Percentiles rank a stretch among this genome's conserved stretches.
phyloP scores from a whole-genome alignment of 2,113 vertebrate genomes.

The Gallinago paraguaiae region DNA sequence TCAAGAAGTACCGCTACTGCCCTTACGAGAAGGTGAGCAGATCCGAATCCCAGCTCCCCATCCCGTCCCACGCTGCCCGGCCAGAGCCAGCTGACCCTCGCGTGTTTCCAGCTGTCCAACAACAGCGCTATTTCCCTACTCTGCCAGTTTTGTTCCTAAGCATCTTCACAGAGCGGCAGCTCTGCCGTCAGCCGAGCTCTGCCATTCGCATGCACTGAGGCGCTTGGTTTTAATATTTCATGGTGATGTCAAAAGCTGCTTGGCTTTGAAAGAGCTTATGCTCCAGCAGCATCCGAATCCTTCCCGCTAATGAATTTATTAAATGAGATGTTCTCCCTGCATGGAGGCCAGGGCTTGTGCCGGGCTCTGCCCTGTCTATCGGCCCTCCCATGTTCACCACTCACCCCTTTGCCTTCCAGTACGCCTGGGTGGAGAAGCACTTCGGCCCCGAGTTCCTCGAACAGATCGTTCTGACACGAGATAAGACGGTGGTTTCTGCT shows the following conservation, averaged over 20 bases:
- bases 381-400: neutral
- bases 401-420: slow-evolving; percentile 71
- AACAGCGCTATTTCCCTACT: neutral
- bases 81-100: neutral
- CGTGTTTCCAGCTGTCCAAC: neutral
- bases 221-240: neutral
- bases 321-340: neutral
- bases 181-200: rapidly evolving
- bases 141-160: neutral
- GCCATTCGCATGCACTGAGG: neutral
- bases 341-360: neutral
- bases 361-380: neutral
- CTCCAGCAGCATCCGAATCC: neutral
- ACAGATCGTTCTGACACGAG: slow-evolving; percentile 89
- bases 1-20: slow-evolving; percentile 89
- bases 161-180: neutral
- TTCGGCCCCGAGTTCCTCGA: slow-evolving; percentile 89
- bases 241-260: neutral
- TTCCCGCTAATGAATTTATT: neutral
- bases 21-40: slow-evolving; percentile 90
- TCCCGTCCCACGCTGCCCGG: rapidly evolving
- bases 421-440: slow-evolving; percentile 95
- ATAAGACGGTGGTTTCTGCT: slow-evolving; percentile 91
- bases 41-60: neutral
- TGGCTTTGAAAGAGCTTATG: neutral